Evolutionary conservation across 2,797 vertebrate genomes (phyloP).

Genomic region (Syngnathus acus): DNA sequence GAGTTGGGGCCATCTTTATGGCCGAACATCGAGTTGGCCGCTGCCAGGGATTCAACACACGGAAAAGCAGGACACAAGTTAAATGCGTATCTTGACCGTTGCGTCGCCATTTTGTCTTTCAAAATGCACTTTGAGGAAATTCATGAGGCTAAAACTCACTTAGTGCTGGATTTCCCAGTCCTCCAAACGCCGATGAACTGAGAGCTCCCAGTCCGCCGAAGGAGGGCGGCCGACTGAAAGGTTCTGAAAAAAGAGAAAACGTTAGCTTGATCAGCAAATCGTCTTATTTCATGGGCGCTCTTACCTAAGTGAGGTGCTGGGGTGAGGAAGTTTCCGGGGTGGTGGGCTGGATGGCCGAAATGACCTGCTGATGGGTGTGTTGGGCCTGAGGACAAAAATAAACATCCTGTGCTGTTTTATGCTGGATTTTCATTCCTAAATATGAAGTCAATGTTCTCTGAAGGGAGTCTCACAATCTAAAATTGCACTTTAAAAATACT

Average conservation of each 20-base stretch:
- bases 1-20: conserved; percentile 90
- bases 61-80: conserved; percentile 57
- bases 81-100: conserved; percentile 36
- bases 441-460: too few relatives aligned
- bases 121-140: not conserved
- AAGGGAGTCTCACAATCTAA: too few relatives aligned
- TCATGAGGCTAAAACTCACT: conserved; percentile 77
- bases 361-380: conserved; percentile 82
- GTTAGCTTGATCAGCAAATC: conserved; percentile 1
- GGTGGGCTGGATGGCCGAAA: conserved; percentile 85
- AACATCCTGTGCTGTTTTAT: not conserved
- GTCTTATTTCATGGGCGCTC: not conserved
- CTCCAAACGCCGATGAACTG: conserved; percentile 92
- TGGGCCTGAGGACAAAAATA: conserved; percentile 68
- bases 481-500: too few relatives aligned
- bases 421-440: too few relatives aligned
- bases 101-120: not conserved
- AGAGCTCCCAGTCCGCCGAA: conserved; percentile 90
- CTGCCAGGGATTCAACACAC: conserved; percentile 66
- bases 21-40: conserved; percentile 90
- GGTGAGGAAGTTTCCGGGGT: conserved; percentile 89
- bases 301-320: conserved; percentile 88
- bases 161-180: conserved; percentile 92
- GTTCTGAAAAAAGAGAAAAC: conserved; percentile 65
- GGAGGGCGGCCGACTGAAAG: conserved; percentile 81